Base-by-base conservation (phyloP, 1,140 invertebrate genomes). In the Orussus abietinus region DNA sequence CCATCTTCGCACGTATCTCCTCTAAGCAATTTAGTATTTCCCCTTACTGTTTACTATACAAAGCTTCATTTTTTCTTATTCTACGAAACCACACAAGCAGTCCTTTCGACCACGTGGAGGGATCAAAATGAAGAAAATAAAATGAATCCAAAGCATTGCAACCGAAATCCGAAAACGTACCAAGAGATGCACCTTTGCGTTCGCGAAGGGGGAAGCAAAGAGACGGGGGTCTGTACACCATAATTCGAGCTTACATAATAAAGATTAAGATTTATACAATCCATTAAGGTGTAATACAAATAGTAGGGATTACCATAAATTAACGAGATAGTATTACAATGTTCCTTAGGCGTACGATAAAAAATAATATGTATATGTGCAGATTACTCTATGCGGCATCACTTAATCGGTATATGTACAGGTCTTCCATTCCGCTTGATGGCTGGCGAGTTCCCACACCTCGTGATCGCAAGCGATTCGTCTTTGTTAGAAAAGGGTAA, bases 261-360 rank as follows among this genome's bases (percentile, higher is more conserved):
- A 59, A 59, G 47, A 45, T 19, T 52, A 47, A 42, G n/a, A 57
- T 62, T 60, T 60, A 55, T 62, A 62, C 54, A 62, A 57, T 57
- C 45, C 49, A 51, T 59, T 48, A 55, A 48, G 52, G 13, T 57
- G 35, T 47, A 37, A 31, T 28, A 42, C 42, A 42, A 49, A 28
- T 43, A 51, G 49, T 44, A 60, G 49, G 35, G 29, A 44, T 34
- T 51, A 36, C 47, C 28, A 42, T 39, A 25, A 31, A 47, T 49
- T 37, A 39, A 41, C 26, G 45, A 51, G 42, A 33, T 13, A 19
- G 42, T 41, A 47, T 47, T 48, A 47, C 30, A 25, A 25, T 25
- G n/a, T 25, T 46, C 29, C 15, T 54, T 52, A 45, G 25, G 28
- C 32, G 45, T 51, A 42, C 46, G 51, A 53, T 59, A 60, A 57